Percentiles rank a stretch among this genome's conserved stretches.
phyloP scores from a whole-genome alignment of 2,113 vertebrate species.

The Lutjanus erythropterus region DNA sequence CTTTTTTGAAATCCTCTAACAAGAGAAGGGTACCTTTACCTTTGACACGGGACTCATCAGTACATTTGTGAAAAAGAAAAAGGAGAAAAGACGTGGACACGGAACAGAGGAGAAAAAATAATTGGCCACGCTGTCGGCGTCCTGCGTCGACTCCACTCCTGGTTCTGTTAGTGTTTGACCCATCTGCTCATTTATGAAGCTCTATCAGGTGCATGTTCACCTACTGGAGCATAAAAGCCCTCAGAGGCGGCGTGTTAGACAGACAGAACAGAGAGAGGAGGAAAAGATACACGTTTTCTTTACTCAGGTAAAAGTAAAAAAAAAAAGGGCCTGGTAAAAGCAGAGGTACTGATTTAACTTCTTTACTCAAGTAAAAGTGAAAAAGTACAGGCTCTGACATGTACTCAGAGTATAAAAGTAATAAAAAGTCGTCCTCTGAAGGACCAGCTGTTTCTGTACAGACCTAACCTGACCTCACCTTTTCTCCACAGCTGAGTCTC shows the following conservation, averaged over 20 bases:
- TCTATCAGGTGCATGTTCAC: slow-evolving; percentile 49
- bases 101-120: slow-evolving; percentile 55
- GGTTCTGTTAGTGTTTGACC: slow-evolving; percentile 55
- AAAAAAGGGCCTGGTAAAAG: no score
- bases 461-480: no score
- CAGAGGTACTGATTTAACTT: no score
- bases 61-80: slow-evolving; percentile 20
- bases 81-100: not conserved
- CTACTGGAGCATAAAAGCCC: slow-evolving; percentile 57
- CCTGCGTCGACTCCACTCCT: slow-evolving; percentile 18
- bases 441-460: no score
- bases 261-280: slow-evolving; percentile 24
- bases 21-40: slow-evolving; percentile 26
- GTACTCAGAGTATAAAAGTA: no score
- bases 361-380: no score
- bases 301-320: no score
- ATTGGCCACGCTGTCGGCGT: slow-evolving; percentile 53
- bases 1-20: slow-evolving; percentile 39
- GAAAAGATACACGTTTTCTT: no score
- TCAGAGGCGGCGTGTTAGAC: slow-evolving; percentile 31
- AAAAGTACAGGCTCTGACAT: no score
- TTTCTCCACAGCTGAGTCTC: no score
- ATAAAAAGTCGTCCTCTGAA: no score
- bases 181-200: slow-evolving; percentile 47
- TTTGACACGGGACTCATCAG: slow-evolving; percentile 27